A percentile compares a stretch with the other conserved stretches of the same genome.
phyloP scores from a whole-genome alignment of 2,113 vertebrate genomes.

The Okapia johnstoni region DNA sequence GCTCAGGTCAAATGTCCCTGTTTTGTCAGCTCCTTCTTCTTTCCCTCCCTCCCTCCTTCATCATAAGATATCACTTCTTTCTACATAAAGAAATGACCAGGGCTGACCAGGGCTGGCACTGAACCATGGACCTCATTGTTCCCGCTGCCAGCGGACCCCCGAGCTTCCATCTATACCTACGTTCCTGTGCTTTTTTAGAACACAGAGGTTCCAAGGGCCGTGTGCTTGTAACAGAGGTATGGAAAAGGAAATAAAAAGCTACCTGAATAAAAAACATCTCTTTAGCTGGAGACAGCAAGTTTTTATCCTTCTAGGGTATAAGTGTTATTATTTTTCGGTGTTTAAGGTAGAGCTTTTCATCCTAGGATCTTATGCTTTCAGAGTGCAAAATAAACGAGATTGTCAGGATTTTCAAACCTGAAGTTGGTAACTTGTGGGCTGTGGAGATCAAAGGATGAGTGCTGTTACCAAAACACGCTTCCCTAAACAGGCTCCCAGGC shows the following conservation, averaged over 20 bases:
- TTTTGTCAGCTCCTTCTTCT: not conserved
- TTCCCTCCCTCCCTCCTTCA: not conserved
- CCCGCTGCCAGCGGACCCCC: not conserved
- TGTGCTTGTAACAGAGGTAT: not conserved
- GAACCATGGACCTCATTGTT: not conserved
- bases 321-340: not conserved
- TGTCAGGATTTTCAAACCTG: not conserved
- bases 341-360: not conserved
- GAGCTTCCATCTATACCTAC: too few species aligned
- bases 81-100: not conserved
- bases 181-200: not conserved
- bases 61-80: not conserved
- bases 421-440: not conserved
- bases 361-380: not conserved
- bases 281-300: not conserved
- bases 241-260: not conserved
- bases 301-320: not conserved
- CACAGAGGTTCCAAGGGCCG: not conserved
- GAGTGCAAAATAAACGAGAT: not conserved
- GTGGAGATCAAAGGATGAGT: conserved; percentile 23
- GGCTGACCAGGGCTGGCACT: not conserved
- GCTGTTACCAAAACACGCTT: not conserved
- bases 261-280: not conserved
- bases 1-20: not conserved
- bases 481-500: not conserved